Percentiles rank a stretch among this genome's conserved stretches.
Conservation (phyloP, 2,113 vertebrate species). For the Hirundichthys speculiger region DNA sequence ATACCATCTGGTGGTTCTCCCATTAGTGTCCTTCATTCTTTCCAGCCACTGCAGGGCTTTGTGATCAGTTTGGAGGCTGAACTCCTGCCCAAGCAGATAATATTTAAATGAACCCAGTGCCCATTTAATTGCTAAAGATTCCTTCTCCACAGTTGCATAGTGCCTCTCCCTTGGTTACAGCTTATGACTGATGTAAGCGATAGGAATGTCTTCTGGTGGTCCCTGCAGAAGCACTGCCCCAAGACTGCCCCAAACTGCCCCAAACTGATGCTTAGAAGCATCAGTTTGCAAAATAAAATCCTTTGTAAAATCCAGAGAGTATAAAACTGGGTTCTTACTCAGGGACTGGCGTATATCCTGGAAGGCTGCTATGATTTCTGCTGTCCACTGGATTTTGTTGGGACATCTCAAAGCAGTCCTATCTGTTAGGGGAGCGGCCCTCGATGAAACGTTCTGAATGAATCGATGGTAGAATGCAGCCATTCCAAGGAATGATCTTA, state of each 20-base stretch:
- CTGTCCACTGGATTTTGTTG: not conserved
- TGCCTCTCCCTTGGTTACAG: not conserved
- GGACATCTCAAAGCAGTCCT: not conserved
- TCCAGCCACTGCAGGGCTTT: no score
- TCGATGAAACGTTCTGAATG: not conserved
- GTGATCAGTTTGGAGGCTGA: no score
- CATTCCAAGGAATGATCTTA: no score
- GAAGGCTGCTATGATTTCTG: not conserved
- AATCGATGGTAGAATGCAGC: no score
- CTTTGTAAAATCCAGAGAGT: not conserved
- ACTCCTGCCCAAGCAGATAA: not conserved
- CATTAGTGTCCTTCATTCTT: no score
- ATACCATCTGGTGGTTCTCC: no score
- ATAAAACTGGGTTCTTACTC: not conserved
- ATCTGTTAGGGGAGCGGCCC: not conserved
- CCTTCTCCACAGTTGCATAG: not conserved
- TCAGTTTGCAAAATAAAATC: not conserved
- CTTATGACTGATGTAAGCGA: fast-evolving
- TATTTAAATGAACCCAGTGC: not conserved
- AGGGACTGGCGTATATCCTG: not conserved
- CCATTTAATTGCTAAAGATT: not conserved
- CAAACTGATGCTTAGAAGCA: no score
- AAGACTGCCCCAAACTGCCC: not conserved
- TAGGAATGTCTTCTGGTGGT: not conserved
- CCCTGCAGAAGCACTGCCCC: not conserved